These are phyloP conservation scores for Microdon myrmicae DNA, from an alignment of 2,888 invertebrate genomes.

Conservation along the genomic window DNA sequence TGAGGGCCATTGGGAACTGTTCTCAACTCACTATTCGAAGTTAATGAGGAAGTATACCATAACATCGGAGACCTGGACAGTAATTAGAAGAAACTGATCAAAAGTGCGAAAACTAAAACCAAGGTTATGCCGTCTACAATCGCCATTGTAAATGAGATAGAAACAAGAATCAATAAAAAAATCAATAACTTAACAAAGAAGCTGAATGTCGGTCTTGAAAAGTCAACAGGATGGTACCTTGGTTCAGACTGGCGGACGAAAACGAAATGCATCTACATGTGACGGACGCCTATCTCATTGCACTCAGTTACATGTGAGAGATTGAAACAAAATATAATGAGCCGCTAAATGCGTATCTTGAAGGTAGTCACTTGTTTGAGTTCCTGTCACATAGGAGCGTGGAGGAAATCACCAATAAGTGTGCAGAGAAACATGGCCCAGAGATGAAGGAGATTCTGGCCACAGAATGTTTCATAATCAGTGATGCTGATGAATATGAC, in stretches of 20 bases:
- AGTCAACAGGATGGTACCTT: neutral
- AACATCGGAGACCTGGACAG: too few relatives aligned
- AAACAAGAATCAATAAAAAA: neutral
- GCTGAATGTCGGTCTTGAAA: neutral
- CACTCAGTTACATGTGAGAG: too few relatives aligned
- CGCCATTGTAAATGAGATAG: neutral
- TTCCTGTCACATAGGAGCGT: neutral
- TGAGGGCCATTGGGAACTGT: neutral
- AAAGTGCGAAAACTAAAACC: too few relatives aligned
- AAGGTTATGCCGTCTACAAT: neutral
- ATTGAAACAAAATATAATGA: neutral
- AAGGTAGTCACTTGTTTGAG: neutral
- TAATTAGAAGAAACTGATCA: too few relatives aligned
- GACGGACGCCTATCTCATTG: too few relatives aligned
- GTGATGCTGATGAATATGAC: too few relatives aligned
- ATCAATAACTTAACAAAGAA: neutral
- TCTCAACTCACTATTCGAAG: conserved; percentile 1
- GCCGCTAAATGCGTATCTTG: neutral
- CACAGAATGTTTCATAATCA: too few relatives aligned
- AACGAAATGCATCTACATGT: neutral
- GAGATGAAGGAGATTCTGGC: too few relatives aligned
- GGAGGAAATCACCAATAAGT: neutral
- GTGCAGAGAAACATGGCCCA: too few relatives aligned
- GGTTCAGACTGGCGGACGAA: neutral
- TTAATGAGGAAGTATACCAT: too few relatives aligned